phyloP scores from a whole-genome alignment of 2,113 vertebrate genomes.

The Colaptes auratus region DNA sequence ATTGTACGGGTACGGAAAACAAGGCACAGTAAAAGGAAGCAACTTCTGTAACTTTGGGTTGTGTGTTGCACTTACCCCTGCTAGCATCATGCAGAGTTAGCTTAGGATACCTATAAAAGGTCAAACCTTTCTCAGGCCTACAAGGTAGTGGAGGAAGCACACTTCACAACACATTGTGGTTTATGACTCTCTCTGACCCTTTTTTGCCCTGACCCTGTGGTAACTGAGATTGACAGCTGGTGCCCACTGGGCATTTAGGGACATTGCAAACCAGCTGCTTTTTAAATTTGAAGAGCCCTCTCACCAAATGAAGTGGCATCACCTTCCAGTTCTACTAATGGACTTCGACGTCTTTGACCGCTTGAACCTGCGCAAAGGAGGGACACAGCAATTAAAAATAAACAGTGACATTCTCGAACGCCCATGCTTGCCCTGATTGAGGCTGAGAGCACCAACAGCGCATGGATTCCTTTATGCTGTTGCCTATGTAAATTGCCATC shows the following conservation, averaged over 20 bases:
- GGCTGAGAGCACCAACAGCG: constrained; percentile 62
- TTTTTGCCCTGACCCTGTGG: constrained; percentile 49
- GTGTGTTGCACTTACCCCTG: constrained; percentile 26
- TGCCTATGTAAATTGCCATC: constrained; percentile 74
- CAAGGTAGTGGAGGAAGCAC: constrained; percentile 42
- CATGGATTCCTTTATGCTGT: constrained; percentile 63
- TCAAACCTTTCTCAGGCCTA: constrained; percentile 55
- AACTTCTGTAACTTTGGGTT: neutral
- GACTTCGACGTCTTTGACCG: constrained; percentile 75
- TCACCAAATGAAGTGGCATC: constrained; percentile 65
- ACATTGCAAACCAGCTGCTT: constrained; percentile 61
- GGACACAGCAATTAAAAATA: constrained; percentile 78
- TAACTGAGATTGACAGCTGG: constrained; percentile 66
- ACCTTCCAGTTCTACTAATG: constrained; percentile 71
- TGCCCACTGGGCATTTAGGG: constrained; percentile 63
- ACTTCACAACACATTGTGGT: constrained; percentile 62
- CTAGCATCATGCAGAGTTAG: neutral
- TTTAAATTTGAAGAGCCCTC: constrained; percentile 61
- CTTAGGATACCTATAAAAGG: constrained; percentile 50
- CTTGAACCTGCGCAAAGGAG: constrained; percentile 73
- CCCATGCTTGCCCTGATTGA: constrained; percentile 65
- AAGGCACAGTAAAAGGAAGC: neutral
- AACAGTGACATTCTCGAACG: constrained; percentile 74
- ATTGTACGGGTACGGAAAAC: neutral
- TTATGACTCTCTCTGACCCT: constrained; percentile 58